Percentiles rank a stretch among this genome's conserved stretches.
These are phyloP conservation scores for Phyllotreta striolata DNA, from an alignment of 2,888 invertebrate species.

Conservation along the genomic window DNA sequence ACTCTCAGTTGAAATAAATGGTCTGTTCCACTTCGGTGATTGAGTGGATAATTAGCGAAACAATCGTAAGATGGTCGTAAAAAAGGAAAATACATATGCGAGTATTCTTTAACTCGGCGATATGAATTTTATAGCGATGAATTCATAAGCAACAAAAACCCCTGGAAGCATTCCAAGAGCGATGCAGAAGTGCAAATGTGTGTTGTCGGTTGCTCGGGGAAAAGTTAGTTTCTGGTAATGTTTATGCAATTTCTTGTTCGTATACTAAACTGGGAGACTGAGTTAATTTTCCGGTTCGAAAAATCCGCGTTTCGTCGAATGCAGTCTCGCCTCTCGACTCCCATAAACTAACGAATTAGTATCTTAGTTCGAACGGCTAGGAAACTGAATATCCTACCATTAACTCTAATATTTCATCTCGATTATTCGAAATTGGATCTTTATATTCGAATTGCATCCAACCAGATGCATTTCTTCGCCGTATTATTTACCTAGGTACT, in stretches of 20 bases:
- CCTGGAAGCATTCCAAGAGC: constrained; percentile 24
- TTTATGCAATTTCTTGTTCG: constrained; percentile 45
- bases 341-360: constrained; percentile 16
- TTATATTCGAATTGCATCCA: no score
- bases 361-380: background rate
- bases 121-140: constrained; percentile 9
- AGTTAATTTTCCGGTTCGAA: constrained; percentile 54
- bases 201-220: constrained; percentile 35
- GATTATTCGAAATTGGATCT: no score
- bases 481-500: no score
- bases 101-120: background rate
- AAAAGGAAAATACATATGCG: no score
- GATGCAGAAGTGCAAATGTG: constrained; percentile 42
- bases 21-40: no score
- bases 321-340: constrained; percentile 23
- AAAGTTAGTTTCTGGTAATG: constrained; percentile 42
- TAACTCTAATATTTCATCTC: no score
- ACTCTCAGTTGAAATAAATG: no score
- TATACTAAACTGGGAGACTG: constrained; percentile 41
- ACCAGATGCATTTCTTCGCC: no score
- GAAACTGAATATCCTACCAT: no score
- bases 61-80: no score
- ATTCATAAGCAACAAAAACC: constrained; percentile 26
- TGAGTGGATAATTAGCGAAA: no score
- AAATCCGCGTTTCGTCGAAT: constrained; percentile 35